Evolutionary conservation across 2,113 vertebrate genomes (phyloP), one percentile per base, ranked within the genome.

Genomic region (Canis aureus): DNA sequence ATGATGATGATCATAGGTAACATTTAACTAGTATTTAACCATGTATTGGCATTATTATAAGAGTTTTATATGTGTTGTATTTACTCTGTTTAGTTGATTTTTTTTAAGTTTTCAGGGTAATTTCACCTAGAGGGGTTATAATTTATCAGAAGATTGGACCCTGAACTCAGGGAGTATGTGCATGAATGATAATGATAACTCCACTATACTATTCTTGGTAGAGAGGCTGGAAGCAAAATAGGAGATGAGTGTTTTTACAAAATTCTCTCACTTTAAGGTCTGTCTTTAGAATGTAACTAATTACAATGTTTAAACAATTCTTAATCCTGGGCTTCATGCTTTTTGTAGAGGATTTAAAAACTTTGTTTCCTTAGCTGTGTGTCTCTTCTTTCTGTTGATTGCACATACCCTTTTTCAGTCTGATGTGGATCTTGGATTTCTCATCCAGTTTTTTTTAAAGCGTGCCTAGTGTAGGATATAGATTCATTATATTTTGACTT

Each of bases 351-450:
- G 32, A 82, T 35, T 87, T 74, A 69, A 27, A 53, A 71, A 87
- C 15, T 32, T 25, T 27, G 1, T 55, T 81, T 89, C 27, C 57
- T 97, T 87, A 49, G 3, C 55, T 87, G 49, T 19, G 2, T 60
- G 25, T 29, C 8, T 32, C 1, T 49, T 66, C 79, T 87, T 89
- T 78, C 59, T 85, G 11, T 85, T 35, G 27, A 62, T 66, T 67
- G 6, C 49, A 11, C 22, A 55, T 12, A 35, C 10, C 3, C 8
- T 59, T 64, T 95, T 94, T 57, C 78, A 94, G 64, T 71, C 19
- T 86, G 13, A 86, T 74, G 49, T 73, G 51, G 11, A 64, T 90
- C 73, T 92, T 87, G 49, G 43, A 87, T 91, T 96, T 96, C 67
- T 80, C 83, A 69, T n/a, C 43, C 6, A 57, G 17, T 80, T 74